Percentiles rank a stretch among this genome's conserved stretches.
Evolutionary conservation across 2,888 invertebrate species (phyloP).

Genomic region (Hoplodrina ambigua): DNA sequence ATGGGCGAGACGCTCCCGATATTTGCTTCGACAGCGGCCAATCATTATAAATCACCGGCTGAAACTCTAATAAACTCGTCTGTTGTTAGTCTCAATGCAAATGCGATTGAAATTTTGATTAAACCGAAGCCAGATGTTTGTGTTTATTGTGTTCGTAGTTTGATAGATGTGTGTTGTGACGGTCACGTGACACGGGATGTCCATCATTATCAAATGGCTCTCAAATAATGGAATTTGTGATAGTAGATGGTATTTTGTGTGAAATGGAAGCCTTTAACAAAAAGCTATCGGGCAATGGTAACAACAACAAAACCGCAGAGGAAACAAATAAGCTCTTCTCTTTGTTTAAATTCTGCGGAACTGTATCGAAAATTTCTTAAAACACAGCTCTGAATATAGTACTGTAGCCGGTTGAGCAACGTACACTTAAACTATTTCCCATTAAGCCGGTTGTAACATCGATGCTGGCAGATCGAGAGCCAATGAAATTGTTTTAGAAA

Average conservation of each 20-base stretch:
- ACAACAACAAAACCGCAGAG: not conserved
- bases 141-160: slow-evolving; percentile 44
- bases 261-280: not conserved
- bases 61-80: slow-evolving; percentile 63
- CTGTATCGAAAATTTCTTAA: slow-evolving; percentile 33
- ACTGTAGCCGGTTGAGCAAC: slow-evolving; percentile 41
- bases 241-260: not conserved
- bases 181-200: slow-evolving; percentile 6
- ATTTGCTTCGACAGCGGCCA: slow-evolving; percentile 68
- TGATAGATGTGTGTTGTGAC: slow-evolving; percentile 37
- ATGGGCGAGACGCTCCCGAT: slow-evolving; percentile 64
- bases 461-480: slow-evolving; percentile 61
- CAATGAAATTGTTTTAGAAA: slow-evolving; percentile 68
- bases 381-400: slow-evolving; percentile 43
- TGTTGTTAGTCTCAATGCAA: slow-evolving; percentile 67
- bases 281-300: not conserved
- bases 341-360: slow-evolving; percentile 18
- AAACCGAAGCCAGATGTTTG: slow-evolving; percentile 56
- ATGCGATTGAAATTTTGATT: slow-evolving; percentile 65
- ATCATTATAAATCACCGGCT: slow-evolving; percentile 67
- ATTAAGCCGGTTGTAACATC: slow-evolving; percentile 60
- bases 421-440: slow-evolving; percentile 59
- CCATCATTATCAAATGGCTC: slow-evolving; percentile 10
- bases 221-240: not conserved
- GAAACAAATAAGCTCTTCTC: slow-evolving; percentile 3